These are phyloP conservation scores for Agapornis canus DNA, from an alignment of 2,797 vertebrate species.

Conservation along the genomic window DNA sequence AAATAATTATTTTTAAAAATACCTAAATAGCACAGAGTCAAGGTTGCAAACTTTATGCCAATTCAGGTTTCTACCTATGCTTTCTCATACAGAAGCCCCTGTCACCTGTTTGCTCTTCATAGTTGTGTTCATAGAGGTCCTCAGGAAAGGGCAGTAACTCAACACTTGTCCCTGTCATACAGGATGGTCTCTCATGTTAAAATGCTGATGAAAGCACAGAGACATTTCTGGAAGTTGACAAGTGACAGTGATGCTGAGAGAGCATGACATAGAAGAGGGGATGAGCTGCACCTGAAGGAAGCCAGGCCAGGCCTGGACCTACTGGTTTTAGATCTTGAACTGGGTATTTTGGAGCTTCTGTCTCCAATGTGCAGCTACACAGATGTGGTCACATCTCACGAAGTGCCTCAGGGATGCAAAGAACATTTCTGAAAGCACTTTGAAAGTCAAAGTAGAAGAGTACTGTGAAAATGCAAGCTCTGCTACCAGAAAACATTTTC, in stretches of 20 bases:
- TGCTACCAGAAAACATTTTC: neutral
- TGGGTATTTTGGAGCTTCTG: neutral
- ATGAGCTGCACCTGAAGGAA: neutral
- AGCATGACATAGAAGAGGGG: neutral
- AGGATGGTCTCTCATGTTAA: neutral
- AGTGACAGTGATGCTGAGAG: neutral
- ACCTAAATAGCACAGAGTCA: neutral
- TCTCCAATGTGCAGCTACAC: neutral
- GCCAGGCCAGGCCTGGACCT: neutral
- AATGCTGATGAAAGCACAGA: neutral
- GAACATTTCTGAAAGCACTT: neutral
- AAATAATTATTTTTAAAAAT: neutral
- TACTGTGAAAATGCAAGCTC: neutral
- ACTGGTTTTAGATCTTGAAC: neutral
- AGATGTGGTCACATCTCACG: neutral
- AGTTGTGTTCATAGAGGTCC: neutral
- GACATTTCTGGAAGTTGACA: neutral
- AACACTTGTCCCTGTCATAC: neutral
- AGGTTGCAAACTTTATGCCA: neutral
- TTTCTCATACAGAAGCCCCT: neutral
- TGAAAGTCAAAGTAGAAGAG: neutral
- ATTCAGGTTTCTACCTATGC: neutral
- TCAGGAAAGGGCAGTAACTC: neutral
- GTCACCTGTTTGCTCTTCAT: neutral
- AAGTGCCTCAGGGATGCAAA: neutral